Evolutionary conservation across 2,888 invertebrate genomes (phyloP).

Genomic region (Tridacna crocea): DNA sequence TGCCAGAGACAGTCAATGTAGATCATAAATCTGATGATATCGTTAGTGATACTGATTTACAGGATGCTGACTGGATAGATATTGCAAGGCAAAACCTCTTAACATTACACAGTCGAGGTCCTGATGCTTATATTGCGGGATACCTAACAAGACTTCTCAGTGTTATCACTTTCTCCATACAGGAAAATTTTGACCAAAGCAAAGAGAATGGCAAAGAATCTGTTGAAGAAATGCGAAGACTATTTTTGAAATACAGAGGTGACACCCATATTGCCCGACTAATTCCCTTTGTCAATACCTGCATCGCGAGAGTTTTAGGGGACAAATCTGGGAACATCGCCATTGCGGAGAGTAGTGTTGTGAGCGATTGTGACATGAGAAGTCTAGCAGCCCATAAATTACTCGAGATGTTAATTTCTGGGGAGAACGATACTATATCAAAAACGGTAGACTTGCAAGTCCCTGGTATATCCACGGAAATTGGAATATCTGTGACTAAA

Average conservation of each 20-base stretch:
- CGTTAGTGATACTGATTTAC: no score
- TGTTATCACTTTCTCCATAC: constrained; percentile 14
- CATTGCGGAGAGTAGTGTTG: background rate
- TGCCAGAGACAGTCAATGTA: no score
- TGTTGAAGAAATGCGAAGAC: background rate
- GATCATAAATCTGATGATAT: no score
- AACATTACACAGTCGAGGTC: background rate
- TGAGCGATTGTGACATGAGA: background rate
- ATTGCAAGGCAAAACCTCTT: background rate
- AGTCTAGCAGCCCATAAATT: background rate
- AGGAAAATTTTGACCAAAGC: constrained; percentile 13
- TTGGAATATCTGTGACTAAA: constrained; percentile 11
- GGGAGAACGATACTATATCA: background rate
- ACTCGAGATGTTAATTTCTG: background rate
- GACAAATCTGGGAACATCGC: background rate
- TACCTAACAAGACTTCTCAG: constrained; percentile 15
- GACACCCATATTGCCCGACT: constrained; percentile 8
- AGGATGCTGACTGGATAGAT: background rate
- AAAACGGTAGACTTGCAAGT: background rate
- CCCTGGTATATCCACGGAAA: background rate
- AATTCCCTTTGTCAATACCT: constrained; percentile 1
- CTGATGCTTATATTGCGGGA: constrained; percentile 20
- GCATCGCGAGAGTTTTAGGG: background rate
- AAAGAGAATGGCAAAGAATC: background rate
- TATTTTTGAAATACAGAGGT: constrained; percentile 2